Conservation (phyloP, 2,113 vertebrate species). For the Danio rerio region GRCz12tu NC_133200.1:30735001-30735500, state of each 20-base stretch:
- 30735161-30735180: slow-evolving; percentile 56
- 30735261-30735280: slow-evolving; percentile 4
- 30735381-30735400: neutral
- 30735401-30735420: neutral
- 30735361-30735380: neutral
- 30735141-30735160: slow-evolving; percentile 65
- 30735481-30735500: slow-evolving; percentile 89
- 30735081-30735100: neutral
- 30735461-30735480: slow-evolving; percentile 92
- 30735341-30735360: neutral
- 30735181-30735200: slow-evolving; percentile 54
- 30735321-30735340: neutral
- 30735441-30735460: slow-evolving; percentile 65
- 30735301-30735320: neutral
- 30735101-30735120: slow-evolving; percentile 56
- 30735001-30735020: too few species aligned
- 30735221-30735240: neutral
- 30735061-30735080: slow-evolving; percentile 30
- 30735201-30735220: slow-evolving; percentile 31
- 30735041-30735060: neutral
- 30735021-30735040: too few species aligned
- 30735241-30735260: slow-evolving; percentile 29
- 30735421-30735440: neutral
- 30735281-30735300: neutral
- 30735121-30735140: slow-evolving; percentile 46